Evolutionary conservation across 2,797 vertebrate species (phyloP).

Genomic region (Tiaroga cobitis): DNA sequence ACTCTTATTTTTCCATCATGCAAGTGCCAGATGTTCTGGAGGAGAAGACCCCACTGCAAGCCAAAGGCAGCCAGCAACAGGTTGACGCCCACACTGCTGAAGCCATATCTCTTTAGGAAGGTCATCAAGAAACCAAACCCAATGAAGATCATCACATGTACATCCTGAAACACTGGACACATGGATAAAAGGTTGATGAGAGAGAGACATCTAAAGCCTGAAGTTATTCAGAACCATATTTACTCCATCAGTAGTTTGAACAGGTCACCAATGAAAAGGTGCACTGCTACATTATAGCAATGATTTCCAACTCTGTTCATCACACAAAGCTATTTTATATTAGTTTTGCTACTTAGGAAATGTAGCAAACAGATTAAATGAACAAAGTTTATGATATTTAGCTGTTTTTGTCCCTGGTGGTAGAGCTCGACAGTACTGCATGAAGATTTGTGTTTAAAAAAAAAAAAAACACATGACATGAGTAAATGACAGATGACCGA

Average conservation of each 20-base stretch:
- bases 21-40: slow-evolving; percentile 84
- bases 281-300: not conserved
- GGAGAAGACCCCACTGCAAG: slow-evolving; percentile 91
- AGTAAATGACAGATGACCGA: not conserved
- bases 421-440: not conserved
- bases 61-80: slow-evolving; percentile 92
- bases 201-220: not conserved
- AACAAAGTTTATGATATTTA: too few relatives aligned
- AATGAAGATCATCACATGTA: slow-evolving; percentile 97
- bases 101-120: slow-evolving; percentile 94
- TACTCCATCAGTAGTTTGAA: not conserved
- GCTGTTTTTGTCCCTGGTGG: not conserved
- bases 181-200: not conserved
- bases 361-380: too few relatives aligned
- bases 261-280: not conserved
- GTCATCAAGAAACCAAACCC: slow-evolving; percentile 99
- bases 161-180: slow-evolving; percentile 91
- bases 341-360: too few relatives aligned
- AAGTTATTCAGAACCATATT: not conserved
- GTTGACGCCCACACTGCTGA: slow-evolving; percentile 93
- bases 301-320: not conserved
- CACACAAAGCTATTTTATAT: not conserved
- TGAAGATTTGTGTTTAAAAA: not conserved
- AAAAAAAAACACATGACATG: not conserved
- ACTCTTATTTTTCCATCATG: slow-evolving; percentile 73